Evolutionary conservation across 2,797 vertebrate species (phyloP).

Genomic region (Sebastes kiyomatsui): DNA sequence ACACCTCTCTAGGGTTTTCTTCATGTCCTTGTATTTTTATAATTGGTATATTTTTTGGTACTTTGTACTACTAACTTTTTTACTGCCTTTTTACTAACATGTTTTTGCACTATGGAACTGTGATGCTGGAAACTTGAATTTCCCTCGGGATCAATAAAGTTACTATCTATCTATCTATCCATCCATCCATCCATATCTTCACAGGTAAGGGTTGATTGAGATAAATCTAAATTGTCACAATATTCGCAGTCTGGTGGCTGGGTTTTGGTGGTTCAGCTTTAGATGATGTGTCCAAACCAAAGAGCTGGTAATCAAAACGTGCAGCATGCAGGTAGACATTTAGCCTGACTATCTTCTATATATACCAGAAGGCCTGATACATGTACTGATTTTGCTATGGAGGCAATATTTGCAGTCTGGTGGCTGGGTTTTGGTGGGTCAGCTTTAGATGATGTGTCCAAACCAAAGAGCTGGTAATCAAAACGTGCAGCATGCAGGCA

Average conservation of each 20-base stretch:
- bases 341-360: neutral
- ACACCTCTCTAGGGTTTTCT: too few relatives aligned
- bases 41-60: too few relatives aligned
- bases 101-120: too few relatives aligned
- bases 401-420: neutral
- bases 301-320: neutral
- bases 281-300: neutral
- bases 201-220: neutral
- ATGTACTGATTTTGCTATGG: neutral
- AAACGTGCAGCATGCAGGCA: slow-evolving; percentile 2
- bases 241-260: neutral
- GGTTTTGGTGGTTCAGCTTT: too few relatives aligned
- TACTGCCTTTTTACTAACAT: too few relatives aligned
- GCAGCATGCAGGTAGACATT: neutral
- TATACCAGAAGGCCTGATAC: neutral
- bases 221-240: neutral
- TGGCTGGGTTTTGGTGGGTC: too few relatives aligned
- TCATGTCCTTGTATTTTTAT: too few relatives aligned
- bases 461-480: neutral
- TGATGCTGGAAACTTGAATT: too few relatives aligned
- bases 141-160: too few relatives aligned
- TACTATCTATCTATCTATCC: too few relatives aligned
- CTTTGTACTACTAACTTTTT: too few relatives aligned
- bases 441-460: neutral
- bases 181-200: neutral